Conservation (phyloP, 2,888 invertebrate genomes). For the Drosophila aldrichi region DNA sequence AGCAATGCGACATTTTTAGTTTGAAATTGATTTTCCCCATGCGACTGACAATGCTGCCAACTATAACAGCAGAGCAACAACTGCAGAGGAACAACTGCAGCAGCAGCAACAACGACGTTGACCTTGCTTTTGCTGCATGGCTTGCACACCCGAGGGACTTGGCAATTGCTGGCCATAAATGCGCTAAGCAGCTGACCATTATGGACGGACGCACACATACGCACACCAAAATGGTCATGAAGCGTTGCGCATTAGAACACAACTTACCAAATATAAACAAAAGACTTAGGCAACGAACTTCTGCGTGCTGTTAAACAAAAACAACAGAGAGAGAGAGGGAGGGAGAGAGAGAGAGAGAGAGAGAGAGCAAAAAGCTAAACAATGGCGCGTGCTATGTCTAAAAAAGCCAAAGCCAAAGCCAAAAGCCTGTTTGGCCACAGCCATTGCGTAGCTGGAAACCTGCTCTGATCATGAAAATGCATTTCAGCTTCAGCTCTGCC, state of each 20-base stretch:
- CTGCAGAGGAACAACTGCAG: constrained; percentile 11
- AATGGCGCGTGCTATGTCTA: constrained; percentile 77
- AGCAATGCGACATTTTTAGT: constrained; percentile 71
- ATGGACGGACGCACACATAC: constrained; percentile 30
- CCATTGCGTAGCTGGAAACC: constrained; percentile 78
- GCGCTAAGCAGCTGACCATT: constrained; percentile 80
- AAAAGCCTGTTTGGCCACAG: constrained; percentile 70
- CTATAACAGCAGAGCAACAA: constrained; percentile 18
- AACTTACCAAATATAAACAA: constrained; percentile 77
- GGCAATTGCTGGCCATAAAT: constrained; percentile 77
- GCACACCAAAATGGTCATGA: constrained; percentile 33
- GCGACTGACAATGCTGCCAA: constrained; percentile 51
- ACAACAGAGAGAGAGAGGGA: not conserved
- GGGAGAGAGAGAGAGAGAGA: too few relatives aligned
- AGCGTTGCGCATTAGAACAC: constrained; percentile 66
- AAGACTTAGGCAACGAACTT: constrained; percentile 78
- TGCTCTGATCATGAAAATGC: constrained; percentile 80
- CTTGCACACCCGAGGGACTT: constrained; percentile 66
- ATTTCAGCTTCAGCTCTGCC: constrained; percentile 21
- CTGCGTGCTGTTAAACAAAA: constrained; percentile 49
- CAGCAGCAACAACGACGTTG: constrained; percentile 47
- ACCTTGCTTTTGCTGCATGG: constrained; percentile 66
- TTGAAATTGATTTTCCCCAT: constrained; percentile 77
- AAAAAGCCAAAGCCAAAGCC: constrained; percentile 56
- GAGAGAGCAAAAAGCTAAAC: constrained; percentile 47